Conservation (phyloP, 2,888 invertebrate genomes). For the Andrena chrysosceles region DNA sequence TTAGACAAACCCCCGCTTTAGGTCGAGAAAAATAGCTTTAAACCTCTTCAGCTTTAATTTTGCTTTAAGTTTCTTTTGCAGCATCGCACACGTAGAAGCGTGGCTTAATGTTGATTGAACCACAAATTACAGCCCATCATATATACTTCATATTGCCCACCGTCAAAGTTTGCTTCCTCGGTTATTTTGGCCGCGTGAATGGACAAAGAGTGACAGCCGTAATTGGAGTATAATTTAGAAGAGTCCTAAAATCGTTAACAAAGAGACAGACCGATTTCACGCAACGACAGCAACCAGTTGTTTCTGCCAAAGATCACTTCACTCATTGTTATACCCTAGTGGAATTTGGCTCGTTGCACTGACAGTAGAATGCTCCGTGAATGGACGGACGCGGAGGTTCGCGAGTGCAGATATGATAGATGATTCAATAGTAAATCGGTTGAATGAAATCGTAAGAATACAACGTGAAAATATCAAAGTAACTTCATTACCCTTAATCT, state of each 20-base stretch:
- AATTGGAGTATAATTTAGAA: not conserved
- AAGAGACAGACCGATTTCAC: conserved; percentile 9
- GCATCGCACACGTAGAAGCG: not conserved
- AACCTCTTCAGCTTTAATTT: not conserved
- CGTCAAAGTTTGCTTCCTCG: not conserved
- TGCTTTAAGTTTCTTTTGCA: not conserved
- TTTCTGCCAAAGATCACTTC: conserved; percentile 4
- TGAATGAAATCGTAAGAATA: not conserved
- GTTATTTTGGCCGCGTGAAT: not conserved
- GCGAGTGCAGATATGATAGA: not conserved
- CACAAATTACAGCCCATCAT: not conserved
- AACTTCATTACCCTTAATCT: not conserved
- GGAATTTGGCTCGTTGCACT: conserved; percentile 28
- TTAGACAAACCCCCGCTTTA: not conserved
- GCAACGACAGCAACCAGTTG: not conserved
- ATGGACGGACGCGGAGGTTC: not conserved
- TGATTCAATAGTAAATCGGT: not conserved
- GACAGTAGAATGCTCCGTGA: conserved; percentile 2
- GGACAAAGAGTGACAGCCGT: not conserved
- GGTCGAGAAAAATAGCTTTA: no score
- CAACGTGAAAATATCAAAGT: not conserved
- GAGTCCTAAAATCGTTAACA: not conserved
- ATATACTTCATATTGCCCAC: not conserved
- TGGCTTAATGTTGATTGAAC: not conserved
- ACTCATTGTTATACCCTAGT: not conserved